Percentiles rank a stretch among this genome's conserved stretches.
Evolutionary conservation across 2,113 vertebrate genomes (phyloP).

Genomic region (Thymallus thymallus): DNA sequence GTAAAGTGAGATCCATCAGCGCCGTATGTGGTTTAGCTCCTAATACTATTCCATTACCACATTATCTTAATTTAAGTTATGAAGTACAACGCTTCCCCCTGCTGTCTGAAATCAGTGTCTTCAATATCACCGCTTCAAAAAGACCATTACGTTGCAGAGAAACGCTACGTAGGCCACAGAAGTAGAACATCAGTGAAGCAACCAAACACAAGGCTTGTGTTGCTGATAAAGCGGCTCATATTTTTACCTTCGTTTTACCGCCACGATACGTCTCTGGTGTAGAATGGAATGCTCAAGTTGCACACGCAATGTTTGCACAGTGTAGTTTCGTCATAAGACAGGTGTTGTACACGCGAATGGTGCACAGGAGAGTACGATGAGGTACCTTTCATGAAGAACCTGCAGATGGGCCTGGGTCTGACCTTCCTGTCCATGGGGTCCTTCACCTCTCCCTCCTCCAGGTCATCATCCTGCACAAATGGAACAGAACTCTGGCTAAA

Average conservation of each 20-base stretch:
- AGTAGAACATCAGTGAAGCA: no score
- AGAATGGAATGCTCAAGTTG: no score
- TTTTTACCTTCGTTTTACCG: no score
- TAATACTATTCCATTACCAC: not conserved
- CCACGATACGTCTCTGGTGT: no score
- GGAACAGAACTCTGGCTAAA: not conserved
- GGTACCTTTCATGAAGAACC: slow-evolving; percentile 98
- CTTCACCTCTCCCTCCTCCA: slow-evolving; percentile 97
- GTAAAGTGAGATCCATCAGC: no score
- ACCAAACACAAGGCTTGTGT: no score
- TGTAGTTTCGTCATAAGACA: no score
- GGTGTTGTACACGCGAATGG: not conserved
- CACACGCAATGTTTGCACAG: no score
- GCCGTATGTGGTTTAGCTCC: not conserved
- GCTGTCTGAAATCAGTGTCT: slow-evolving; percentile 18
- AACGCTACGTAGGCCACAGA: no score
- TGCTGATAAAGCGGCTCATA: no score
- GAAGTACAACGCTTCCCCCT: slow-evolving; percentile 43
- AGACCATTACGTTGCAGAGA: not conserved
- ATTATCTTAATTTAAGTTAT: not conserved
- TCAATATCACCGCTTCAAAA: not conserved
- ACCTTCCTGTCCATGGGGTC: slow-evolving; percentile 95
- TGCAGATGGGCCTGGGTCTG: slow-evolving; percentile 91
- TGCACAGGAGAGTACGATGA: not conserved
- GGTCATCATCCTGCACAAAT: slow-evolving; percentile 88